These are phyloP conservation scores for Poecilia velifera DNA, from an alignment of 2,797 vertebrate species.

Conservation along the genomic window DNA sequence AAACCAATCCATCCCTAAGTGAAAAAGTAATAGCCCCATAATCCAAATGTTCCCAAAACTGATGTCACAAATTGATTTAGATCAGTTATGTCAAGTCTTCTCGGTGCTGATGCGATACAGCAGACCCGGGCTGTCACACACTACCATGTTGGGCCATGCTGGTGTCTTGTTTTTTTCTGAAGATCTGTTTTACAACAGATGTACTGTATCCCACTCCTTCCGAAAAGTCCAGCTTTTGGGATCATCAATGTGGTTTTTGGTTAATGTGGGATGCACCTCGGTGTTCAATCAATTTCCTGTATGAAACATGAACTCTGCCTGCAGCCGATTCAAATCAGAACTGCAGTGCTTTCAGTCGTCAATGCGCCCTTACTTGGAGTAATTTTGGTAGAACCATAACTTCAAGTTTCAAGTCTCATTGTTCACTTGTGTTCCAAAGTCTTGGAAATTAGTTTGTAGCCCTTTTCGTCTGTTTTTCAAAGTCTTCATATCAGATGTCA, in stretches of 20 bases:
- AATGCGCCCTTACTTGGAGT: background rate
- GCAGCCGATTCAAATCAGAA: background rate
- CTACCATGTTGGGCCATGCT: background rate
- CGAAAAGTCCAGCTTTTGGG: background rate
- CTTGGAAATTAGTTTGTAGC: background rate
- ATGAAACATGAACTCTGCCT: background rate
- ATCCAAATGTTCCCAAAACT: background rate
- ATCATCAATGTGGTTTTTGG: too few relatives aligned
- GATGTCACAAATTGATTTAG: background rate
- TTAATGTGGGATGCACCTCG: background rate
- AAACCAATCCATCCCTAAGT: background rate
- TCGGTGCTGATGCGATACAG: too few relatives aligned
- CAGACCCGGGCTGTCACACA: background rate
- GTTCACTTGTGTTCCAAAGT: background rate
- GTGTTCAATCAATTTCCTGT: background rate
- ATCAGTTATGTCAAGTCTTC: too few relatives aligned
- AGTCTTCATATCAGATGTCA: background rate
- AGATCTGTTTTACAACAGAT: background rate
- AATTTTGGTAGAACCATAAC: background rate
- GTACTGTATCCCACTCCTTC: background rate
- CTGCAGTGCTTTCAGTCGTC: background rate
- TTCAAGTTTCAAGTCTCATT: background rate
- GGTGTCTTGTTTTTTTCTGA: background rate
- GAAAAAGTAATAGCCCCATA: background rate
- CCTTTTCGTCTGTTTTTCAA: background rate